Evolutionary conservation across 2,888 invertebrate genomes (phyloP).

Genomic region (Nomada fabriciana): DNA sequence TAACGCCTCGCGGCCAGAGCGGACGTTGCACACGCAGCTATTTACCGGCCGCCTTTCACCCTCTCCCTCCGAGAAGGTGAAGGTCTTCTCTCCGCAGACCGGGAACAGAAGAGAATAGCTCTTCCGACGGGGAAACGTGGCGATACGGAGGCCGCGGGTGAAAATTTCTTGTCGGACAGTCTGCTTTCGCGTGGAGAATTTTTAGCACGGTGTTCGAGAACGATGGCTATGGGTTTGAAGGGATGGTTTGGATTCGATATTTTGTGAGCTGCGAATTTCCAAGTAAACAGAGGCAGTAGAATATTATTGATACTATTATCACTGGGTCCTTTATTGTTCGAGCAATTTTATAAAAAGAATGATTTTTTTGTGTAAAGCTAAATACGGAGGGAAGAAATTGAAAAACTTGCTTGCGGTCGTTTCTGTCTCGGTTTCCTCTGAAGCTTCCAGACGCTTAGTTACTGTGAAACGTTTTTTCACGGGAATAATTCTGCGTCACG

Average conservation of each 20-base stretch:
- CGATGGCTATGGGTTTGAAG: no score
- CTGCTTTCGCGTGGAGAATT: no score
- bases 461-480: not conserved
- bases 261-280: no score
- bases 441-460: not conserved
- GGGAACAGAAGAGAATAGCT: constrained; percentile 31
- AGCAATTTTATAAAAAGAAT: not conserved
- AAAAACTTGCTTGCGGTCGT: not conserved
- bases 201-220: no score
- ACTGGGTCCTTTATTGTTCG: no score
- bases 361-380: not conserved
- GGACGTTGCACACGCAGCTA: constrained; percentile 73
- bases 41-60: constrained; percentile 70
- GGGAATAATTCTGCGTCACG: not conserved
- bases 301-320: no score
- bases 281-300: no score
- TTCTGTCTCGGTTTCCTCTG: no score
- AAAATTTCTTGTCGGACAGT: not conserved
- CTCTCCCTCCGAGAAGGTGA: constrained; percentile 57
- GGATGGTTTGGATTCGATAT: no score
- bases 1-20: constrained; percentile 78
- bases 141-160: constrained; percentile 15
- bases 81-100: constrained; percentile 36
- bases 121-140: constrained; percentile 37
- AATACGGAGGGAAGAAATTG: not conserved